These are phyloP conservation scores for Tipula confusa DNA, from an alignment of 2,888 invertebrate species.

Conservation along the genomic window DNA sequence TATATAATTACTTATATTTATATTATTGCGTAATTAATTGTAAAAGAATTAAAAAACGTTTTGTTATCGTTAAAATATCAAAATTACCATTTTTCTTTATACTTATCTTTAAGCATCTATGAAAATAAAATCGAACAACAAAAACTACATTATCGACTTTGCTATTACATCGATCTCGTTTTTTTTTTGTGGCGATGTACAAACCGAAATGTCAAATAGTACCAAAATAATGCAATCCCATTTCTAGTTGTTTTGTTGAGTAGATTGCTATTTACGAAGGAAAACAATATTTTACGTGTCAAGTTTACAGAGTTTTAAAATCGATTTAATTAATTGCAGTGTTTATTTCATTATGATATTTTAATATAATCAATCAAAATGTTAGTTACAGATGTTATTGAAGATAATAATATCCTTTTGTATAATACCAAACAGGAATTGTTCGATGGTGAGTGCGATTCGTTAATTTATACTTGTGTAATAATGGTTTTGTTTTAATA, in stretches of 20 bases:
- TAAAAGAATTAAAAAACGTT: background rate
- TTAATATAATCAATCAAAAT: background rate
- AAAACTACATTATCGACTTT: background rate
- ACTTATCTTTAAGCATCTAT: background rate
- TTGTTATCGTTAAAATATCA: background rate
- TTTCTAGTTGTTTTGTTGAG: background rate
- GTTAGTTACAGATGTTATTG: slow-evolving; percentile 29
- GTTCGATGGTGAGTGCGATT: background rate
- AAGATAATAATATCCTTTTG: slow-evolving; percentile 28
- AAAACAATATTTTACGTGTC: background rate
- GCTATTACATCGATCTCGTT: too few relatives aligned
- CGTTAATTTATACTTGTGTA: background rate
- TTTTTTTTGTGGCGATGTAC: background rate
- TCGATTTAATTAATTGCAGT: background rate
- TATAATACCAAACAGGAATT: background rate
- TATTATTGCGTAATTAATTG: background rate
- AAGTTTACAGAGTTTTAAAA: background rate
- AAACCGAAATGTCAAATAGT: background rate
- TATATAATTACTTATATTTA: background rate
- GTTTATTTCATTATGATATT: background rate
- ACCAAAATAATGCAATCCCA: background rate
- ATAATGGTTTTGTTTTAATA: background rate
- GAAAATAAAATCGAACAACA: background rate
- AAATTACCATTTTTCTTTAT: background rate
- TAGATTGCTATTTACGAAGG: background rate